These are phyloP conservation scores for Ochropleura leucogaster DNA, from an alignment of 2,888 invertebrate species.

Conservation along the genomic window DNA sequence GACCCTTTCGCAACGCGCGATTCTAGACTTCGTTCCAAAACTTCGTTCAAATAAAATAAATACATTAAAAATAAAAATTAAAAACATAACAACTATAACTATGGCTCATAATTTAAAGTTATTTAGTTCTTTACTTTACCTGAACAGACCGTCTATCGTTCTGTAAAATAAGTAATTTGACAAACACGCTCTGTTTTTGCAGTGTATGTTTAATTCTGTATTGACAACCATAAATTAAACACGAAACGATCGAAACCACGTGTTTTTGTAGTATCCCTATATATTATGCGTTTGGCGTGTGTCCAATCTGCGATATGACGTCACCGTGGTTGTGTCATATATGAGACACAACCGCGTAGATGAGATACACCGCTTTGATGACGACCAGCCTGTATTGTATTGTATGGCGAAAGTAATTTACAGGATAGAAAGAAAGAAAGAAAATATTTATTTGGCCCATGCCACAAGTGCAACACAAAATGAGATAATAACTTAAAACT, in stretches of 20 bases:
- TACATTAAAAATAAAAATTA: no score
- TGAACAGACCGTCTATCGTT: background rate
- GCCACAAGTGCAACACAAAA: no score
- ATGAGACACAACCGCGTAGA: background rate
- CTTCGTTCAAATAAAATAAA: no score
- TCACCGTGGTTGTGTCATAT: background rate
- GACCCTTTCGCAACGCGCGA: no score
- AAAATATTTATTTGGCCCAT: no score
- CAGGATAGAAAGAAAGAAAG: no score
- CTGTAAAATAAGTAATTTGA: background rate
- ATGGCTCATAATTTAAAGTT: no score
- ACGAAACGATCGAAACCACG: background rate
- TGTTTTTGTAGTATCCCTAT: slow-evolving; percentile 12
- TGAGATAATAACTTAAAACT: no score
- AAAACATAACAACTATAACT: no score
- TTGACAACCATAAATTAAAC: background rate
- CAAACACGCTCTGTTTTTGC: background rate
- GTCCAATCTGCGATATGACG: background rate
- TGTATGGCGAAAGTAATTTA: background rate
- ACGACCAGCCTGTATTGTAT: background rate
- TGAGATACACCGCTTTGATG: slow-evolving; percentile 8
- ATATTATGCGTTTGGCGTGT: slow-evolving; percentile 2
- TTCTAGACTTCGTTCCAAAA: no score
- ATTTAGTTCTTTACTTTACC: background rate
- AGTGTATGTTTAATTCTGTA: background rate